phyloP scores from a whole-genome alignment of 2,888 invertebrate species.

The Yponomeuta plumbellus region DNA sequence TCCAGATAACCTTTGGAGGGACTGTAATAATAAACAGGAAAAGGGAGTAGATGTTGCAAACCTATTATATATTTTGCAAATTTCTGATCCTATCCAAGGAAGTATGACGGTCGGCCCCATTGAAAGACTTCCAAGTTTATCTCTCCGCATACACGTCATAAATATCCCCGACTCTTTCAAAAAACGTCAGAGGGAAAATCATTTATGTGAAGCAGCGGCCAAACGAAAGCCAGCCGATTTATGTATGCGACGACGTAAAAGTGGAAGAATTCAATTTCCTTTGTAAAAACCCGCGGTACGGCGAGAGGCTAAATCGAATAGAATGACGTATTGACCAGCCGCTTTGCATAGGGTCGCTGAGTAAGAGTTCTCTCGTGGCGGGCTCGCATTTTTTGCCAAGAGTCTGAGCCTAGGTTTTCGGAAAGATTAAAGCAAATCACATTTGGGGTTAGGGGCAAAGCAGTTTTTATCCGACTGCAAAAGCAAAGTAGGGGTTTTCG shows the following conservation, averaged over 20 bases:
- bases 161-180: background rate
- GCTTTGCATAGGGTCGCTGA: slow-evolving; percentile 37
- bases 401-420: background rate
- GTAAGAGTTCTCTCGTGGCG: background rate
- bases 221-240: slow-evolving; percentile 27
- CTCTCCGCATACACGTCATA: background rate
- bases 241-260: slow-evolving; percentile 31
- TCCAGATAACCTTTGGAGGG: no score
- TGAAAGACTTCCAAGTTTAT: background rate
- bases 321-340: slow-evolving; percentile 39
- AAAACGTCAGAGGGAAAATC: background rate
- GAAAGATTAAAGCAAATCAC: background rate
- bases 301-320: slow-evolving; percentile 37
- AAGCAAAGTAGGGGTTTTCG: no score
- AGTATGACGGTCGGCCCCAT: no score
- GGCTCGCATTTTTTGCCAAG: background rate
- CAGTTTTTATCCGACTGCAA: background rate
- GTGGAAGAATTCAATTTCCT: slow-evolving; percentile 54
- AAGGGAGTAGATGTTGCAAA: no score
- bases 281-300: slow-evolving; percentile 44
- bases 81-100: no score
- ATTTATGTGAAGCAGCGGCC: background rate
- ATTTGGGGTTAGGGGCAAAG: background rate
- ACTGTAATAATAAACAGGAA: no score
- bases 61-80: no score